Base-by-base conservation (phyloP, 2,888 invertebrate genomes). In the Boloria euphrosyne region DNA sequence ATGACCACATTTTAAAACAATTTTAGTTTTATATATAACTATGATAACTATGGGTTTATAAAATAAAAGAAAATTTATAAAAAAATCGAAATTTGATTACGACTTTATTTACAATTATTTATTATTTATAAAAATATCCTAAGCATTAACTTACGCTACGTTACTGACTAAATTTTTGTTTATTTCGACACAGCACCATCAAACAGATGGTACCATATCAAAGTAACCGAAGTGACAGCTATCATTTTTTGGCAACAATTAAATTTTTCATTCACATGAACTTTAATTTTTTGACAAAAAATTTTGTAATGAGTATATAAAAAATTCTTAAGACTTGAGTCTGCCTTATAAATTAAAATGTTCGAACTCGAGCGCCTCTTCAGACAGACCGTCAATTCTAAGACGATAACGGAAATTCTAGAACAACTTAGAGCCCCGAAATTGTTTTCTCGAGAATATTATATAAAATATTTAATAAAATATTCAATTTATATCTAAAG, bases 101-200 rank as follows among this genome's bases (percentile, higher is more conserved):
- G 65, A 63, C 63, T 75, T 75, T 74, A 75, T 75, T 75, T 75
- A 74, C 74, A 74, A 66, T 71, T 66, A 71, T 72, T 64, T 62
- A 66, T 70, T 66, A n/a, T n/a, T n/a, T n/a, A n/a, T n/a, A 71
- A 72, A 67, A 62, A 66, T 54, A 71, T 69, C 69, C 72, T 71
- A 71, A 65, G 46, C 17, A 58, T 68, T 46, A n/a, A 22, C 70
- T 70, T 71, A 73, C 31, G 52, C 65, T 73, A 70, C 16, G 47
- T 60, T 79, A 77, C 89, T 86, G 85, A 90, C 90, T 90, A 86
- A 83, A 80, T 80, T 80, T 79, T 76, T 78, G 79, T 81, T 74
- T 71, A 77, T 81, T 85, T 90, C 89, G 83, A 89, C 89, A 86
- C 74, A 80, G 82, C 79, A 89, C 84, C 89, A 72, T 81, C 81